phyloP scores from a whole-genome alignment of 2,888 invertebrate species.

The Oscheius sp. region DNA sequence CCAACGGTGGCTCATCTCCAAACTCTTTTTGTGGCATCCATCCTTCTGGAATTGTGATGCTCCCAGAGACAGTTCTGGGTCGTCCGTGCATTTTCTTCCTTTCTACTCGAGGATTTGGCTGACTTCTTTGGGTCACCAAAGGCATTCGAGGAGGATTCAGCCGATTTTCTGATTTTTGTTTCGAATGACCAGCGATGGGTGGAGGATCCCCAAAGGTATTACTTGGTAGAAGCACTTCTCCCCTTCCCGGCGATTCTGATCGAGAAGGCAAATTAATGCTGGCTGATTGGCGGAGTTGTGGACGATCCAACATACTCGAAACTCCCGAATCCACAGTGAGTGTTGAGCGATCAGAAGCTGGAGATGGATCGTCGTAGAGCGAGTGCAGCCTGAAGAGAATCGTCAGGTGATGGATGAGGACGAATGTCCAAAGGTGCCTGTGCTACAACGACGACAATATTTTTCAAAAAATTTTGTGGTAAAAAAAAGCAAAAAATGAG shows the following conservation, averaged over 20 bases:
- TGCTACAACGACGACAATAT: no score
- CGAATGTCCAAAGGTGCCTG: no score
- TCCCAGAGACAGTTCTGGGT: slow-evolving; percentile 11
- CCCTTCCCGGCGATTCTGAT: not conserved
- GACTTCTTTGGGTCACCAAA: slow-evolving; percentile 2
- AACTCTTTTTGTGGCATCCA: slow-evolving; percentile 18
- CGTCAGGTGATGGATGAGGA: no score
- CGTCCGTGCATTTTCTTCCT: not conserved
- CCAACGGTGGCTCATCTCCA: slow-evolving; percentile 11
- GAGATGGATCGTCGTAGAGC: slow-evolving; percentile 17
- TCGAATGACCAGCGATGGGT: not conserved
- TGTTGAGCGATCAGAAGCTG: not conserved
- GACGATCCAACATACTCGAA: not conserved
- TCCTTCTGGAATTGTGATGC: not conserved
- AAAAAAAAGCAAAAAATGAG: no score
- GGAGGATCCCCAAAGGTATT: slow-evolving; percentile 21
- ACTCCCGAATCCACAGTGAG: slow-evolving; percentile 20
- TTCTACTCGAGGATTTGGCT: slow-evolving; percentile 4
- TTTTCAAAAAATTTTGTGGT: no score
- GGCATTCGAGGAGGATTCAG: not conserved
- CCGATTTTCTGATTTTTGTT: not conserved
- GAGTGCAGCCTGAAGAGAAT: slow-evolving; percentile 19
- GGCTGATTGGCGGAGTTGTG: slow-evolving; percentile 3
- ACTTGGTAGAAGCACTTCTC: not conserved
- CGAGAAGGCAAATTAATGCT: not conserved